Conservation (phyloP, 37 sponge, comb jelly and placozoan genomes). For the Dysidea cf. avara region DNA sequence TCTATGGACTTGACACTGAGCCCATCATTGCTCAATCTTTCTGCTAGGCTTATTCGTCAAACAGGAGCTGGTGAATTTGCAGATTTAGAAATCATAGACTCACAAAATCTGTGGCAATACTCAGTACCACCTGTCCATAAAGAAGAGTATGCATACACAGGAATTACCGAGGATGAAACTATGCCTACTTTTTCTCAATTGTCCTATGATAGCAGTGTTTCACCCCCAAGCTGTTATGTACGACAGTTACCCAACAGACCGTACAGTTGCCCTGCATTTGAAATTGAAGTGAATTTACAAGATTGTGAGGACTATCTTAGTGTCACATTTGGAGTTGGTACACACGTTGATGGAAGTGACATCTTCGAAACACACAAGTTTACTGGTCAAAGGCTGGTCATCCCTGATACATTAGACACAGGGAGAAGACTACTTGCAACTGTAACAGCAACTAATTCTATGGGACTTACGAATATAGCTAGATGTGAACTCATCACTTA, state of each 20-base stretch:
- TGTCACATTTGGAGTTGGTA: slow-evolving; percentile 26
- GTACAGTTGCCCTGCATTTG: slow-evolving; percentile 64
- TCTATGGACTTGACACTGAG: slow-evolving; percentile 58
- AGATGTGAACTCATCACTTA: slow-evolving; percentile 36
- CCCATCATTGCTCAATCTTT: slow-evolving; percentile 53
- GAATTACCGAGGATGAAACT: slow-evolving; percentile 35
- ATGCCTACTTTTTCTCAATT: slow-evolving; percentile 36
- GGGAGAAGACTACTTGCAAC: slow-evolving; percentile 15
- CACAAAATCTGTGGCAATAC: slow-evolving; percentile 53
- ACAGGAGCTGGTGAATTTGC: slow-evolving; percentile 48
- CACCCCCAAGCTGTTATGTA: slow-evolving; percentile 38
- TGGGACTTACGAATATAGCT: slow-evolving; percentile 23
- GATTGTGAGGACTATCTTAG: slow-evolving; percentile 46
- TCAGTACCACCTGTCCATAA: slow-evolving; percentile 59
- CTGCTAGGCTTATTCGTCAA: slow-evolving; percentile 42
- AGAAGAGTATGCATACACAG: slow-evolving; percentile 52
- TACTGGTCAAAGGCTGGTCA: slow-evolving; percentile 27
- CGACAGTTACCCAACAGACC: slow-evolving; percentile 53
- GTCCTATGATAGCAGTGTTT: background rate
- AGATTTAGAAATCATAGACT: slow-evolving; percentile 40
- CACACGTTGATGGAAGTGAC: slow-evolving; percentile 7
- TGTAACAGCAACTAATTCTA: slow-evolving; percentile 35
- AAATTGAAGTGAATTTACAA: slow-evolving; percentile 40
- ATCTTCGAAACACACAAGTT: slow-evolving; percentile 20
- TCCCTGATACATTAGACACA: slow-evolving; percentile 29